Percentiles rank a stretch among this genome's conserved stretches.
phyloP scores from a whole-genome alignment of 2,113 vertebrate genomes.

The pig (Sus scrofa) region T2T-Sscrofa CM000822.6:58232501-58233000 shows the following conservation, averaged over 20 bases:
- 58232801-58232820: constrained; percentile 64
- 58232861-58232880: constrained; percentile 78
- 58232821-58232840: constrained; percentile 68
- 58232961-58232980: constrained; percentile 45
- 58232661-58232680: neutral
- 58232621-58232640: neutral
- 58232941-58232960: neutral
- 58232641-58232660: neutral
- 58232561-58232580: neutral
- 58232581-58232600: neutral
- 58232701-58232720: neutral
- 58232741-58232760: constrained; percentile 53
- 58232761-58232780: constrained; percentile 62
- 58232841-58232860: constrained; percentile 64
- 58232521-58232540: neutral
- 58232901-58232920: constrained; percentile 63
- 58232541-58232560: neutral
- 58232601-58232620: rapidly evolving
- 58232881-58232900: constrained; percentile 63
- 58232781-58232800: constrained; percentile 51
- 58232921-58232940: neutral
- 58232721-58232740: constrained; percentile 40
- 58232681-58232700: neutral
- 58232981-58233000: neutral
- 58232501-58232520: neutral